A percentile compares a stretch with the other conserved stretches of the same genome.
phyloP scores from a whole-genome alignment of 2,888 invertebrate species.

The Autographa gamma region DNA sequence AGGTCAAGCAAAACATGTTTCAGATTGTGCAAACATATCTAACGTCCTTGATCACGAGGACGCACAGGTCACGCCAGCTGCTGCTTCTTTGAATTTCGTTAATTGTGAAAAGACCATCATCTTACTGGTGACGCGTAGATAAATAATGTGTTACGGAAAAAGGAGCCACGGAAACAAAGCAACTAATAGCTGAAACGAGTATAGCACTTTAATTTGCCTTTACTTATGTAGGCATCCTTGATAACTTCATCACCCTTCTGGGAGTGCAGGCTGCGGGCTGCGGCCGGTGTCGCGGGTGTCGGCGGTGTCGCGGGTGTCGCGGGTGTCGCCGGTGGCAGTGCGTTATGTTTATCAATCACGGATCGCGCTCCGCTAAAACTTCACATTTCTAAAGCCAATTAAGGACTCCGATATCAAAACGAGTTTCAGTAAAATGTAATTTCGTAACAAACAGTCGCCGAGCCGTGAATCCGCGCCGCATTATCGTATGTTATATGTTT shows the following conservation, averaged over 20 bases:
- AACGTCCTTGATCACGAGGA: conserved; percentile 48
- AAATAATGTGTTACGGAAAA: conserved; percentile 34
- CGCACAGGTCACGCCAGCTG: conserved; percentile 44
- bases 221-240: conserved; percentile 34
- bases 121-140: conserved; percentile 13
- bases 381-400: conserved; percentile 69
- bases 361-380: conserved; percentile 57
- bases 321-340: conserved; percentile 20
- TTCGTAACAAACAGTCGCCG: conserved; percentile 59
- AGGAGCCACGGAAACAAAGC: conserved; percentile 31
- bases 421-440: conserved; percentile 65
- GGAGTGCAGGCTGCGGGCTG: conserved; percentile 18
- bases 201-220: conserved; percentile 49
- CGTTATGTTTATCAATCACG: conserved; percentile 56
- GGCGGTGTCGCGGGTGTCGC: not conserved
- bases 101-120: conserved; percentile 35
- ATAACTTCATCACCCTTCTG: conserved; percentile 36
- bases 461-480: conserved; percentile 60
- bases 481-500: conserved; percentile 71
- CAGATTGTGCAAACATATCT: conserved; percentile 55
- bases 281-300: not conserved
- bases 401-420: conserved; percentile 64
- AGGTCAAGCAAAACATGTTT: conserved; percentile 59
- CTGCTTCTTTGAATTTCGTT: conserved; percentile 45
- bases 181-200: conserved; percentile 18